These are phyloP conservation scores for Oithona nana DNA, from an alignment of 2,888 invertebrate species.

Conservation along the genomic window DNA sequence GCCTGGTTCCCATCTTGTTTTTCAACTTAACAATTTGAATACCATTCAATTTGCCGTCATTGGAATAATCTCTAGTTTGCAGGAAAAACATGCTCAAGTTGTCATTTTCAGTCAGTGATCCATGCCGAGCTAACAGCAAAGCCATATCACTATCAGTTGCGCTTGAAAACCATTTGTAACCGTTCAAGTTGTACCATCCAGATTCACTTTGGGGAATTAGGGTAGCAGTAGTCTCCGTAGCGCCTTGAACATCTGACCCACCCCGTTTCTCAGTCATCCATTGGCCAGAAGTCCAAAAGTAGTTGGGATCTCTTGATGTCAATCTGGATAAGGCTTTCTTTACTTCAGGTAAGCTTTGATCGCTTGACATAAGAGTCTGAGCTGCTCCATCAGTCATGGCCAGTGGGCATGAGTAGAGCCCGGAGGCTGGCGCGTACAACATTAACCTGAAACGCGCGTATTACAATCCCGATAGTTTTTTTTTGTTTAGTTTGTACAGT, in stretches of 20 bases:
- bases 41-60: slow-evolving; percentile 28
- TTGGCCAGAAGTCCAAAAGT: slow-evolving; percentile 40
- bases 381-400: slow-evolving; percentile 42
- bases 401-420: slow-evolving; percentile 36
- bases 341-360: slow-evolving; percentile 21
- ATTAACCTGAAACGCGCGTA: too few species aligned
- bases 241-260: slow-evolving; percentile 37
- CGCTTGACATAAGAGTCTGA: slow-evolving; percentile 24
- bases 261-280: slow-evolving; percentile 39
- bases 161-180: slow-evolving; percentile 40
- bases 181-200: slow-evolving; percentile 31
- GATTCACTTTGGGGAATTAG: slow-evolving; percentile 21
- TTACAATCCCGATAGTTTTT: slow-evolving; percentile 32
- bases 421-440: slow-evolving; percentile 33
- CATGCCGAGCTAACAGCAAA: slow-evolving; percentile 34
- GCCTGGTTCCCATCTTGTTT: slow-evolving; percentile 36
- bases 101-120: slow-evolving; percentile 16
- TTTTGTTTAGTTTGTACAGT: too few species aligned
- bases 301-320: slow-evolving; percentile 24
- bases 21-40: slow-evolving; percentile 35
- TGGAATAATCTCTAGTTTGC: slow-evolving; percentile 27
- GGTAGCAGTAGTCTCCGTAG: slow-evolving; percentile 34
- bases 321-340: not conserved
- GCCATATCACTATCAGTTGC: slow-evolving; percentile 38
- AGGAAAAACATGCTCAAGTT: slow-evolving; percentile 35